A percentile compares a stretch with the other conserved stretches of the same genome.
Conservation (phyloP, 2,113 vertebrate genomes). For the Saccopteryx leptura region DNA sequence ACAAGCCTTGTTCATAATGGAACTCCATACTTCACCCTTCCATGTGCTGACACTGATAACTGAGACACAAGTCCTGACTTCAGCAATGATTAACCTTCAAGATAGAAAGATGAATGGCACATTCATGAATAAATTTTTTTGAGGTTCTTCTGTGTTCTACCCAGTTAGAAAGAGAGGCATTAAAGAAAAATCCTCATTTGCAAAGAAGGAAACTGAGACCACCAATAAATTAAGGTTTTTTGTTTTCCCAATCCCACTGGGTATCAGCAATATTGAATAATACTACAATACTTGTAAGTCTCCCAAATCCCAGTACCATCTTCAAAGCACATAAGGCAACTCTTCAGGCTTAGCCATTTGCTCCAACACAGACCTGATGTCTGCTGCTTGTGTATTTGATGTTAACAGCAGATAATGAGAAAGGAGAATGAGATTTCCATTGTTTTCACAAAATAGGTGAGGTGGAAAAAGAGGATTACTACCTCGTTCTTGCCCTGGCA, state of each 20-base stretch:
- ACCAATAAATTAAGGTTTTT: neutral
- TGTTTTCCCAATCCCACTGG: neutral
- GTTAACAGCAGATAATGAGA: neutral
- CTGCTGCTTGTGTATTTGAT: constrained; percentile 24
- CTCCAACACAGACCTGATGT: neutral
- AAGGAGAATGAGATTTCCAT: neutral
- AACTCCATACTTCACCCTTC: neutral
- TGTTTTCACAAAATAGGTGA: neutral
- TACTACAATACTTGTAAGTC: neutral
- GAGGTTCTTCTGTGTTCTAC: neutral
- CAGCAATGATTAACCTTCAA: neutral
- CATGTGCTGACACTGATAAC: neutral
- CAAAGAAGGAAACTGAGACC: constrained; percentile 10
- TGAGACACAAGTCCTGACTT: neutral
- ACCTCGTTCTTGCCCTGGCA: neutral
- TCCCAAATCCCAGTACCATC: neutral
- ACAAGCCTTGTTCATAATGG: neutral
- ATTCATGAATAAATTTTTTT: constrained; percentile 41
- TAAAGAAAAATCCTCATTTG: neutral
- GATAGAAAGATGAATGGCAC: neutral
- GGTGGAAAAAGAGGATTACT: neutral
- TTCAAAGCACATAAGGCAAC: neutral
- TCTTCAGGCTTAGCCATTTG: neutral
- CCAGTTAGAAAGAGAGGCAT: neutral
- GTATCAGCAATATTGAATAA: neutral